These are phyloP conservation scores for Saiga tatarica DNA, from an alignment of 2,113 vertebrate species.

Conservation along the genomic window DNA sequence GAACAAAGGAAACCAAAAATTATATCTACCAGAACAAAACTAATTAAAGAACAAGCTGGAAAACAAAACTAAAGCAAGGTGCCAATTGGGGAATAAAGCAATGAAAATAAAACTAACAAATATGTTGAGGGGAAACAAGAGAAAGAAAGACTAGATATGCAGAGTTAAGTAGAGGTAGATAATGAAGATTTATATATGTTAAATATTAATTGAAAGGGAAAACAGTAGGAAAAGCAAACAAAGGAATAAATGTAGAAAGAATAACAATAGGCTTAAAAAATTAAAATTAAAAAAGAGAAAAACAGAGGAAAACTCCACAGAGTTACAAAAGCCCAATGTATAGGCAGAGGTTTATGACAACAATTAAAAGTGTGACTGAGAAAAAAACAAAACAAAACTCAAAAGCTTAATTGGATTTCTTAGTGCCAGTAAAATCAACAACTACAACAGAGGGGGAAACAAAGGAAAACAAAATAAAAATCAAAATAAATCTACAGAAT, in stretches of 20 bases:
- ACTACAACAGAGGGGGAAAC: background rate
- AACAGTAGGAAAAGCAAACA: background rate
- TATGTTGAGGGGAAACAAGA: background rate
- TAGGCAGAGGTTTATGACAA: background rate
- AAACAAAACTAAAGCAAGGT: background rate
- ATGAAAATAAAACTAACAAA: background rate
- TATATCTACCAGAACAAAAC: background rate
- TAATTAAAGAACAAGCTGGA: background rate
- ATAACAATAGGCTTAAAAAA: background rate
- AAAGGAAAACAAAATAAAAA: background rate
- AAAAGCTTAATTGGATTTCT: background rate
- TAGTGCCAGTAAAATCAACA: background rate
- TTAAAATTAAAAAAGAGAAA: background rate
- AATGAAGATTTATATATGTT: background rate
- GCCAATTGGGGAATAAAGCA: background rate
- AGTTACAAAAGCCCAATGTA: background rate
- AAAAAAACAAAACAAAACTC: background rate
- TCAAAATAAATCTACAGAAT: background rate
- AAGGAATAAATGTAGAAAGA: background rate
- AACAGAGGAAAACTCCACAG: background rate
- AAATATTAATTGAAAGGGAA: background rate
- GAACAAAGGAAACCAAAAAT: background rate
- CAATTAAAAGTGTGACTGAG: background rate
- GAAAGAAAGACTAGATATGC: background rate
- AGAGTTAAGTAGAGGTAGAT: background rate